These are phyloP conservation scores for Pimephales promelas DNA, from an alignment of 2,113 vertebrate genomes.

Conservation along the genomic window DNA sequence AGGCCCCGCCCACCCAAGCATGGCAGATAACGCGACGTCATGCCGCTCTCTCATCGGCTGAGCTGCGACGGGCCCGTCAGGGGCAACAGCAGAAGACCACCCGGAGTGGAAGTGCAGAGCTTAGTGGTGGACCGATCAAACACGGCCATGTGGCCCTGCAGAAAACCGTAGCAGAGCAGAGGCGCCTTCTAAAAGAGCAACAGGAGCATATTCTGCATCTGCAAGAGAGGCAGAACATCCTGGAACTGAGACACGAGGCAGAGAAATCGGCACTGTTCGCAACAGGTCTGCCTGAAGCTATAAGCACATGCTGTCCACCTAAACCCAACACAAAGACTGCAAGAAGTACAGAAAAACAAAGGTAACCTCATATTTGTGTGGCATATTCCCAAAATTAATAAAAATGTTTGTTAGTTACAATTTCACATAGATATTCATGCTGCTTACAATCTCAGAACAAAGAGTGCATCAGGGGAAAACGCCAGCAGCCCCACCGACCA, in stretches of 20 bases:
- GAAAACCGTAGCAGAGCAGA: conserved; percentile 83
- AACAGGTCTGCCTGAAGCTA: conserved; percentile 31
- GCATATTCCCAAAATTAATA: not conserved
- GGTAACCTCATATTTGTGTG: not conserved
- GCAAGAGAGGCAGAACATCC: conserved; percentile 75
- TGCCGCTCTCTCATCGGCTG: conserved; percentile 55
- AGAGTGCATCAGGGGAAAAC: conserved; percentile 42
- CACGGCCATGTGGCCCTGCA: conserved; percentile 78
- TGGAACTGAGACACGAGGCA: conserved; percentile 68
- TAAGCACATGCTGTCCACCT: conserved; percentile 32
- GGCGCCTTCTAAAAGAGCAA: conserved; percentile 84
- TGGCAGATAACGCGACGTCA: conserved; percentile 75
- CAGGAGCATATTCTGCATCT: conserved; percentile 80
- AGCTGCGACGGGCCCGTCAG: conserved; percentile 52
- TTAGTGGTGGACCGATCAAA: conserved; percentile 67
- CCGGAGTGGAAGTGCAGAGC: not conserved
- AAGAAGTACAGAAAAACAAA: not conserved
- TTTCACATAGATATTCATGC: conserved; percentile 35
- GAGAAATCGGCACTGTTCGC: conserved; percentile 51
- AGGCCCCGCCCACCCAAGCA: conserved; percentile 59
- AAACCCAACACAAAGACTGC: not conserved
- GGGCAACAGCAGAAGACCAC: not conserved
- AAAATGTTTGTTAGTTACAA: conserved; percentile 40
- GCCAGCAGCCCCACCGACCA: conserved; percentile 16
- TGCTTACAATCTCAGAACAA: conserved; percentile 56